These are phyloP conservation scores for Noctua pronuba DNA, from an alignment of 2,888 invertebrate species.

Conservation along the genomic window DNA sequence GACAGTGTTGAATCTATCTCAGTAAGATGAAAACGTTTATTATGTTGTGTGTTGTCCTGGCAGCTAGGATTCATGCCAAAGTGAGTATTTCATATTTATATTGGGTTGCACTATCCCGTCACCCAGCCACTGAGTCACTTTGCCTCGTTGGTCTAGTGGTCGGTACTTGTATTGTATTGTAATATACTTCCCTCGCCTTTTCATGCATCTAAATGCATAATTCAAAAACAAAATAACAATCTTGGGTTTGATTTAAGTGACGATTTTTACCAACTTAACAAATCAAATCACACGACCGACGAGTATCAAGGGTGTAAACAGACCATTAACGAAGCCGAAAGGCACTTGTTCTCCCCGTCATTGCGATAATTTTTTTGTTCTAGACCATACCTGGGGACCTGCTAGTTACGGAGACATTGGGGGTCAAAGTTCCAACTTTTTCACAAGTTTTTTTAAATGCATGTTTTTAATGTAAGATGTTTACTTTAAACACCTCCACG, in stretches of 20 bases:
- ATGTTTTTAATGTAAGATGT: too few relatives aligned
- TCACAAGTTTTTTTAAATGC: too few relatives aligned
- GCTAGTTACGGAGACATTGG: too few relatives aligned
- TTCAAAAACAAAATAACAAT: not conserved
- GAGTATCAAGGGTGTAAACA: too few relatives aligned
- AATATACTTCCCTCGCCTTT: too few relatives aligned
- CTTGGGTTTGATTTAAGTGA: not conserved
- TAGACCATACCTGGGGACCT: too few relatives aligned
- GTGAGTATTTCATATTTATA: constrained; percentile 5
- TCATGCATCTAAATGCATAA: not conserved
- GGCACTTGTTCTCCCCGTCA: too few relatives aligned
- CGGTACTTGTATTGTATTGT: too few relatives aligned
- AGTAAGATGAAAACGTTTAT: constrained; percentile 10
- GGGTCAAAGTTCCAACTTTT: too few relatives aligned
- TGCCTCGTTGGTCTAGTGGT: not conserved
- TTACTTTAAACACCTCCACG: too few relatives aligned
- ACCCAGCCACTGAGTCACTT: not conserved
- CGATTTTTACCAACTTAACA: not conserved
- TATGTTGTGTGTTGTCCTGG: constrained; percentile 4
- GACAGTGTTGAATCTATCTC: not conserved
- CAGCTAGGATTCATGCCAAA: not conserved
- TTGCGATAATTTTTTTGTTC: too few relatives aligned
- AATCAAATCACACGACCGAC: not conserved
- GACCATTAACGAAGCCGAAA: too few relatives aligned
- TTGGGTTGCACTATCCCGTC: not conserved